Percentiles rank a stretch among this genome's conserved stretches.
These are phyloP conservation scores for Helostoma temminkii DNA, from an alignment of 2,797 vertebrate genomes.

Conservation along the genomic window DNA sequence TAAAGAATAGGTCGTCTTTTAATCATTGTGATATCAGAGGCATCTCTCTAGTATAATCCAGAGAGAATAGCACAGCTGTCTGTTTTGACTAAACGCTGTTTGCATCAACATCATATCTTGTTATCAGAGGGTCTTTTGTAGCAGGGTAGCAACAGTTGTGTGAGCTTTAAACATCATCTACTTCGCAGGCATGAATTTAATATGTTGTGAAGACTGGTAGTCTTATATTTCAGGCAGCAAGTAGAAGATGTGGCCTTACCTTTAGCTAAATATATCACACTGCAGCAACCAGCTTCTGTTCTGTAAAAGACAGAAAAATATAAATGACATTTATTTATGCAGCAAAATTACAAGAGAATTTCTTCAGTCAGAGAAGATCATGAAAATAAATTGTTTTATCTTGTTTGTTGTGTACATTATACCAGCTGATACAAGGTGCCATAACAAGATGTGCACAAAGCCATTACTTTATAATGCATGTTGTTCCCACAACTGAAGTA, in stretches of 20 bases:
- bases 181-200: slow-evolving; percentile 50
- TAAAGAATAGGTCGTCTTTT: slow-evolving; percentile 34
- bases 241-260: slow-evolving; percentile 74
- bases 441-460: not conserved
- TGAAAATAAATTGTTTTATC: not conserved
- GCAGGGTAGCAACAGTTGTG: slow-evolving; percentile 72
- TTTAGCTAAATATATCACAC: slow-evolving; percentile 71
- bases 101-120: slow-evolving; percentile 65
- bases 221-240: slow-evolving; percentile 25
- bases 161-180: slow-evolving; percentile 42
- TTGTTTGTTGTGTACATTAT: slow-evolving; percentile 12
- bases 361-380: slow-evolving; percentile 8
- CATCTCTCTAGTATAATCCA: slow-evolving; percentile 49
- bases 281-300: slow-evolving; percentile 59
- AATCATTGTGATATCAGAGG: slow-evolving; percentile 60
- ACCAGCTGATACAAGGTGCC: not conserved
- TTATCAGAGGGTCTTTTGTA: slow-evolving; percentile 70
- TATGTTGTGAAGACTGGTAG: slow-evolving; percentile 29
- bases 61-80: slow-evolving; percentile 59
- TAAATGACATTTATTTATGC: slow-evolving; percentile 13
- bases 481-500: slow-evolving; percentile 6
- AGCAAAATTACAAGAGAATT: not conserved
- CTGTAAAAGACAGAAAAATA: slow-evolving; percentile 68
- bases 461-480: slow-evolving; percentile 8
- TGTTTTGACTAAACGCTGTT: slow-evolving; percentile 68